These are phyloP conservation scores for Hyposoter didymator DNA, from an alignment of 2,888 invertebrate genomes.

Conservation along the genomic window DNA sequence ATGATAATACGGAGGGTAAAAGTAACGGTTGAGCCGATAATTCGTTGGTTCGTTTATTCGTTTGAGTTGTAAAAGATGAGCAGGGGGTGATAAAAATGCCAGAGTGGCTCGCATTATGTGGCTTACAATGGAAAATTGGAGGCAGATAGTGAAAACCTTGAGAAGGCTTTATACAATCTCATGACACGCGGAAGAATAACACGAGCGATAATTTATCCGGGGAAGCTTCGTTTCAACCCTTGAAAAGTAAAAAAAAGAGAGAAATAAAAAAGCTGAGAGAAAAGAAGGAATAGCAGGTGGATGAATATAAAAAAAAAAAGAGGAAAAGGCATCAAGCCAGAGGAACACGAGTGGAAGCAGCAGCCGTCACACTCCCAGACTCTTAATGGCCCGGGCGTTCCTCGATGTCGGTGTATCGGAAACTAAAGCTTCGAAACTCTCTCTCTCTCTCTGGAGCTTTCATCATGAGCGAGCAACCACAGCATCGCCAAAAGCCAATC, in stretches of 20 bases:
- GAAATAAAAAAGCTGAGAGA: not conserved
- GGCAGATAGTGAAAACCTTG: slow-evolving; percentile 19
- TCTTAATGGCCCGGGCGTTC: slow-evolving; percentile 60
- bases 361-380: slow-evolving; percentile 66
- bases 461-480: slow-evolving; percentile 29
- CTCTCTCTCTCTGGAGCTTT: slow-evolving; percentile 27
- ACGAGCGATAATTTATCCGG: slow-evolving; percentile 36
- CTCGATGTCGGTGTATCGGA: slow-evolving; percentile 61
- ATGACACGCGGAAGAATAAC: slow-evolving; percentile 25
- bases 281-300: not conserved
- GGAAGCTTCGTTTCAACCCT: slow-evolving; percentile 13
- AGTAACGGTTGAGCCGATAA: slow-evolving; percentile 7
- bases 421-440: slow-evolving; percentile 57
- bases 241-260: not conserved
- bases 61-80: slow-evolving; percentile 14
- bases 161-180: slow-evolving; percentile 28
- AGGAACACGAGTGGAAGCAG: slow-evolving; percentile 33
- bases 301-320: slow-evolving; percentile 32
- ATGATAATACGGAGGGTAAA: not conserved
- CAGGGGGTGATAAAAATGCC: slow-evolving; percentile 13
- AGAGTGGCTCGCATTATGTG: slow-evolving; percentile 23
- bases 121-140: slow-evolving; percentile 30
- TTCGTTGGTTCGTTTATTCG: slow-evolving; percentile 18
- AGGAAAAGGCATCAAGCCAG: slow-evolving; percentile 5
- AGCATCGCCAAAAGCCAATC: slow-evolving; percentile 28